Conservation (phyloP, 1,140 invertebrate genomes). For the Neelides sp. region DNA sequence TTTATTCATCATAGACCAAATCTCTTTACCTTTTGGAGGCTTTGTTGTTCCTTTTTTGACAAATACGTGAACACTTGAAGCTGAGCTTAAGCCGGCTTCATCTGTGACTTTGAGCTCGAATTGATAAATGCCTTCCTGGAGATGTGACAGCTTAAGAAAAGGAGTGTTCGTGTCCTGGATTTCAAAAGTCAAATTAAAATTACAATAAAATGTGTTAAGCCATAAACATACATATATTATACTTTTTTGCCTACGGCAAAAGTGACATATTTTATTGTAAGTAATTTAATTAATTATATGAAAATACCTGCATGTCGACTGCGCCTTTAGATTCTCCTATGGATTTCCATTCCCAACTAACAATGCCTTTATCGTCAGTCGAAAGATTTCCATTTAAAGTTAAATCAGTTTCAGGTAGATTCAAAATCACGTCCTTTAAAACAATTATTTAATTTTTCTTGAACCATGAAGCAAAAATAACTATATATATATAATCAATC, state of each 20-base stretch:
- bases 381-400: conserved; percentile 79
- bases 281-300: neutral
- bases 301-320: conserved; percentile 68
- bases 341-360: conserved; percentile 87
- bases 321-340: conserved; percentile 71
- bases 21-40: conserved; percentile 61
- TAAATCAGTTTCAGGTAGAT: conserved; percentile 75
- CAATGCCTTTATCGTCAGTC: conserved; percentile 83
- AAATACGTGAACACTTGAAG: conserved; percentile 79
- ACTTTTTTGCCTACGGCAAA: neutral
- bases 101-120: conserved; percentile 88
- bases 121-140: conserved; percentile 86
- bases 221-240: neutral
- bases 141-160: conserved; percentile 68
- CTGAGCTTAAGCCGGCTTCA: conserved; percentile 65
- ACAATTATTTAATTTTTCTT: too few relatives aligned
- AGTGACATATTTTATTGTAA: neutral
- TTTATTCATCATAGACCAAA: conserved; percentile 2
- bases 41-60: conserved; percentile 78
- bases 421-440: conserved; percentile 62
- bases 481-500: too few relatives aligned
- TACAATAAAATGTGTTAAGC: neutral
- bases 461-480: too few relatives aligned
- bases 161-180: conserved; percentile 70
- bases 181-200: conserved; percentile 20